Base-by-base conservation (phyloP, 2,113 vertebrate species). In the Ariopsis seemanni region DNA sequence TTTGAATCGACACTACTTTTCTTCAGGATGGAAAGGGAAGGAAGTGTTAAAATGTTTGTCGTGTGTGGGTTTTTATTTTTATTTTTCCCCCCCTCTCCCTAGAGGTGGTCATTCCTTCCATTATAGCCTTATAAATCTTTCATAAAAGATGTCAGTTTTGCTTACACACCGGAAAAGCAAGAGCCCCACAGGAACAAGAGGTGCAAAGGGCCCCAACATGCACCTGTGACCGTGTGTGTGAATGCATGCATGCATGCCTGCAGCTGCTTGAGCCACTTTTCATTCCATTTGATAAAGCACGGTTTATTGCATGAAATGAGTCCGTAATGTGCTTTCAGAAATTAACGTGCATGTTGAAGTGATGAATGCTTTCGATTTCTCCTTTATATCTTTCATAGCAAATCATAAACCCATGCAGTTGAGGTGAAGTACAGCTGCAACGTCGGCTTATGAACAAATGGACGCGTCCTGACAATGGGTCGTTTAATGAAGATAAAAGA, bases 91-190 rank as follows among this genome's bases (percentile, higher is more conserved):
- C 90, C 90, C 90, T 83, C 87, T 93, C 95, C 93, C 93, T 72
- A 50, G 93, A 93, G 95, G 94, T 87, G 92, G 92, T 91, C 93
- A 94, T 95, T 93, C 93, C 95, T 95, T 95, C 94, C 94, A 95
- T 95, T 94, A 94, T 93, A 91, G 93, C 86, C 94, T 95, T 94
- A 96, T 96, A 95, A 95, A 96, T 96, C 94, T 95, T 96, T 96
- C 92, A 96, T 95, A 95, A 95, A 95, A 93, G 90, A 94, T 95
- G 95, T 96, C 95, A 95, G 94, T 95, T 96, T 95, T 95, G 95
- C 95, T 96, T 95, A 95, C 94, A 95, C 93, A 93, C 91, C 94
- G 91, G 92, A 92, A 93, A 93, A 91, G 91, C 88, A 85, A 93
- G 87, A 87, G 93, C 92, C 94, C 92, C 94, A 91, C 88, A 94